Percentiles rank a stretch among this genome's conserved stretches.
phyloP scores from a whole-genome alignment of 2,113 vertebrate genomes.

The Seriola dumerili region DNA sequence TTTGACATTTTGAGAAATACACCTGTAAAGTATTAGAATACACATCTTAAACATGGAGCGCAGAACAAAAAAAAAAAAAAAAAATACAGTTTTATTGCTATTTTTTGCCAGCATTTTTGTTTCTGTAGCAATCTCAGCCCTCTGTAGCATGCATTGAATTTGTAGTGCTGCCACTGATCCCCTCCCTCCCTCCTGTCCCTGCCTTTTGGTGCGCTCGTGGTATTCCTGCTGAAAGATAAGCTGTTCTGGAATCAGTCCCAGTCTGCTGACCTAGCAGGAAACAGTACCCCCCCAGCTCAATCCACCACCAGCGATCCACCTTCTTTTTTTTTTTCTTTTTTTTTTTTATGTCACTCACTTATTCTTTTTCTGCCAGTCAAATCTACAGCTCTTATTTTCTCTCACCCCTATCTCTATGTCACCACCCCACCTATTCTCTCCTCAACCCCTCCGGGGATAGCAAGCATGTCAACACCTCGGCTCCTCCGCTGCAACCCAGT shows the following conservation, averaged over 20 bases:
- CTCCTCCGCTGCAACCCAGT: conserved; percentile 42
- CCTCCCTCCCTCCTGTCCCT: conserved; percentile 25
- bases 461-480: conserved; percentile 62
- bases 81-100: too few relatives aligned
- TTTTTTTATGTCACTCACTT: conserved; percentile 20
- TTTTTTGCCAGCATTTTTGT: too few relatives aligned
- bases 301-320: neutral
- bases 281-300: conserved; percentile 28
- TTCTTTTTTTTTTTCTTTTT: too few relatives aligned
- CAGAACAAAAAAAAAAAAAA: too few relatives aligned
- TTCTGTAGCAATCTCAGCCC: neutral
- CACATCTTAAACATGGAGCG: neutral
- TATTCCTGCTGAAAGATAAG: conserved; percentile 71
- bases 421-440: conserved; percentile 13
- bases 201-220: conserved; percentile 43
- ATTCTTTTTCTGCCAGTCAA: conserved; percentile 20
- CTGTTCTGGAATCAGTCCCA: conserved; percentile 53
- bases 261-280: conserved; percentile 74
- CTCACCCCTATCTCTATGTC: conserved; percentile 55
- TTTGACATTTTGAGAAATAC: neutral
- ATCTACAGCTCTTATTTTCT: conserved; percentile 32
- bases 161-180: neutral
- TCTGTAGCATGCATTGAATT: conserved; percentile 33
- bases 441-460: conserved; percentile 7
- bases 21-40: neutral